A percentile compares a stretch with the other conserved stretches of the same genome.
Evolutionary conservation across 1,140 invertebrate species (phyloP).

Genomic region (Steinernema feltiae): DNA sequence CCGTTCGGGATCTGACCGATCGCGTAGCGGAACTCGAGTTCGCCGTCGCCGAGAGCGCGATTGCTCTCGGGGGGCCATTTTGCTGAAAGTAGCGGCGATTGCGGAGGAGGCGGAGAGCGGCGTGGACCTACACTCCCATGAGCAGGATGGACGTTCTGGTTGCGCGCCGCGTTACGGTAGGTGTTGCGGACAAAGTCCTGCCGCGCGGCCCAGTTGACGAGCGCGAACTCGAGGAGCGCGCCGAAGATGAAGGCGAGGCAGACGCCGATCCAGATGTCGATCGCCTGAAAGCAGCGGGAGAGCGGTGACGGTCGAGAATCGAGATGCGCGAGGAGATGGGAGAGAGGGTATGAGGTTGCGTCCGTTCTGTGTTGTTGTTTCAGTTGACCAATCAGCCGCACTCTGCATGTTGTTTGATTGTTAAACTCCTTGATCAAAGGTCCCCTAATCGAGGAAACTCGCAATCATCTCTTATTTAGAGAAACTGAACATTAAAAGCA

Average conservation of each 20-base stretch:
- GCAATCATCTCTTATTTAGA: too few species aligned
- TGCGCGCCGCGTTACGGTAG: conserved; percentile 17
- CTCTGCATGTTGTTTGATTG: too few species aligned
- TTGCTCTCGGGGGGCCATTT: background rate
- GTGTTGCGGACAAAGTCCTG: conserved; percentile 74
- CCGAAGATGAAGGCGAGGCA: conserved; percentile 95
- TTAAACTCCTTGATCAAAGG: too few species aligned
- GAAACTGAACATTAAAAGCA: too few species aligned
- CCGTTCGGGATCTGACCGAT: conserved; percentile 16
- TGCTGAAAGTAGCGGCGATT: too few species aligned
- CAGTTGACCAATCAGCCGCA: too few species aligned
- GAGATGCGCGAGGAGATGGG: background rate
- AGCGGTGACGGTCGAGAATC: background rate
- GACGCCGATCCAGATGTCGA: conserved; percentile 93
- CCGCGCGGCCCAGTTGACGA: conserved; percentile 90
- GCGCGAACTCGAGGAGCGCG: conserved; percentile 84
- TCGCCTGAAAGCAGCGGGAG: conserved; percentile 61
- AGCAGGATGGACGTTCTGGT: conserved; percentile 25
- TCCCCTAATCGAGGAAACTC: too few species aligned
- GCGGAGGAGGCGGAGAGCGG: too few species aligned
- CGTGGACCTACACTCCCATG: conserved; percentile 22
- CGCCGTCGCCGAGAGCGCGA: background rate
- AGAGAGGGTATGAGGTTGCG: background rate
- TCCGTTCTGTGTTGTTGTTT: too few species aligned
- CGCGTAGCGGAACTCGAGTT: background rate